Evolutionary conservation across 2,797 vertebrate species (phyloP).

Genomic region (Coregonus ussuriensis): DNA sequence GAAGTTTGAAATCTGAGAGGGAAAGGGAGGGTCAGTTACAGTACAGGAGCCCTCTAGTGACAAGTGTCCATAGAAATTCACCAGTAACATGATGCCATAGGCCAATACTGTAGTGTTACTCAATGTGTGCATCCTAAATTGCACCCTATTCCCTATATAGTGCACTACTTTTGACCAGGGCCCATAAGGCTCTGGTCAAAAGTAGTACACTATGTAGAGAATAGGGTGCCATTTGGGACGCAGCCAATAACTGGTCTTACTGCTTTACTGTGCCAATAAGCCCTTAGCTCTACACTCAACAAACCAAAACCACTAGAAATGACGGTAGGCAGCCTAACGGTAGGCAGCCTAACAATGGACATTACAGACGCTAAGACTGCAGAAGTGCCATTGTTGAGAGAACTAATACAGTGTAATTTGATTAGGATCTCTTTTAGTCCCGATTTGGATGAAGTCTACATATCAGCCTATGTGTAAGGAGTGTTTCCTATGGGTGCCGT

Average conservation of each 20-base stretch:
- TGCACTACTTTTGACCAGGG: not conserved
- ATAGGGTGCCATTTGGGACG: not conserved
- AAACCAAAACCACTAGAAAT: slow-evolving; percentile 29
- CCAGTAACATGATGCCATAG: slow-evolving; percentile 13
- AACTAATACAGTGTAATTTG: not conserved
- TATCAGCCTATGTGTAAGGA: too few relatives aligned
- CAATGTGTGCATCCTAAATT: too few relatives aligned
- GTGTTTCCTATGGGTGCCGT: not conserved
- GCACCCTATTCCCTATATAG: not conserved
- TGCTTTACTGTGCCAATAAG: slow-evolving; percentile 17
- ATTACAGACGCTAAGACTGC: not conserved
- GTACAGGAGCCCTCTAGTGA: slow-evolving; percentile 9
- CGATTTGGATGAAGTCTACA: not conserved
- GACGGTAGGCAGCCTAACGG: slow-evolving; percentile 1
- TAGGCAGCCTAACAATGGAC: slow-evolving; percentile 29
- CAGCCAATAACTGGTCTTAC: slow-evolving; percentile 24
- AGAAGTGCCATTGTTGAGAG: not conserved
- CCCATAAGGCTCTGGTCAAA: not conserved
- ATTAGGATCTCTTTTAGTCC: too few relatives aligned
- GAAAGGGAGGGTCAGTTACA: not conserved
- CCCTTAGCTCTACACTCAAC: slow-evolving; percentile 10
- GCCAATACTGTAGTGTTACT: too few relatives aligned
- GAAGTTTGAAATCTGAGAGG: not conserved
- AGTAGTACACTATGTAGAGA: not conserved
- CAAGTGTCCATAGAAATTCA: slow-evolving; percentile 34